phyloP scores from a whole-genome alignment of 2,113 vertebrate genomes.

The Sinocyclocheilus rhinocerous region DNA sequence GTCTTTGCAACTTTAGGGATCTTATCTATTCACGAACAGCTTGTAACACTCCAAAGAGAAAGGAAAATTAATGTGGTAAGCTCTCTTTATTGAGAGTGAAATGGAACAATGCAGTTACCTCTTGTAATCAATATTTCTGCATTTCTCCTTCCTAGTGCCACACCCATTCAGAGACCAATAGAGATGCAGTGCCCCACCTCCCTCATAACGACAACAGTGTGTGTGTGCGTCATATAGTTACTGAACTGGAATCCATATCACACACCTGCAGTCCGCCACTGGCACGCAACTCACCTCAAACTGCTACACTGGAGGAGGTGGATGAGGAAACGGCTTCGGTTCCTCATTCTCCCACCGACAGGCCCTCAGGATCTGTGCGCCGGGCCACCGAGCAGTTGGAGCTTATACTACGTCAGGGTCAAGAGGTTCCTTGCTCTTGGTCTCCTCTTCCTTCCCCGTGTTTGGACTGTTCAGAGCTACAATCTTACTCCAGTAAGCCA shows the following conservation, averaged over 20 bases:
- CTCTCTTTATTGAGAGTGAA: neutral
- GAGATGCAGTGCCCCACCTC: constrained; percentile 56
- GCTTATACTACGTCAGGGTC: constrained; percentile 84
- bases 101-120: neutral
- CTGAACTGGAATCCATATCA: constrained; percentile 89
- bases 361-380: constrained; percentile 81
- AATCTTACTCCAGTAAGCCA: constrained; percentile 32
- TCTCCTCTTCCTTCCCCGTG: constrained; percentile 11
- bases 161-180: constrained; percentile 51
- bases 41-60: too few species aligned
- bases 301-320: constrained; percentile 18
- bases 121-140: neutral
- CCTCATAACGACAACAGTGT: constrained; percentile 84
- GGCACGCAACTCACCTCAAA: constrained; percentile 33
- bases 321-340: constrained; percentile 39
- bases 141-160: constrained; percentile 40
- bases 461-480: constrained; percentile 25
- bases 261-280: constrained; percentile 71
- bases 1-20: too few species aligned
- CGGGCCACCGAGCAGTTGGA: constrained; percentile 90
- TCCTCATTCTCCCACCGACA: constrained; percentile 52
- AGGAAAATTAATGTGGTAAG: neutral
- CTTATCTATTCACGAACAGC: too few species aligned
- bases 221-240: constrained; percentile 91
- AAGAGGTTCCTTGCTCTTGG: constrained; percentile 65